Conservation (phyloP, 2,113 vertebrate genomes). For the Poeciliopsis occidentalis region DNA sequence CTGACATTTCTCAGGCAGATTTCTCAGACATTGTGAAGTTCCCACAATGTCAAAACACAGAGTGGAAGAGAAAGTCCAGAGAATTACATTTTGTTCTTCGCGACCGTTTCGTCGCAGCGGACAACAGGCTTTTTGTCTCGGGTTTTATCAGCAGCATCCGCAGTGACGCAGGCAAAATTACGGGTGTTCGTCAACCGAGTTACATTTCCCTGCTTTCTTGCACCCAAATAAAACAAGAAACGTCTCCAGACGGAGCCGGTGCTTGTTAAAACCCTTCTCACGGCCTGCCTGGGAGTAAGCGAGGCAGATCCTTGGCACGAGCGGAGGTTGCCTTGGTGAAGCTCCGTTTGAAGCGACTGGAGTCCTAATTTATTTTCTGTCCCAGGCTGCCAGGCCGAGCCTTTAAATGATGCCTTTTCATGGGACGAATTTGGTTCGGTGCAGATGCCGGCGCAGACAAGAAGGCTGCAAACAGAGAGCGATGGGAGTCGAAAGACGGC, state of each 20-base stretch:
- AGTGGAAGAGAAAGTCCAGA: constrained; percentile 8
- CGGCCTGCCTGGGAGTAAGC: constrained; percentile 26
- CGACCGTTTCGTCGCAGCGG: not conserved
- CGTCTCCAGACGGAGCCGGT: constrained; percentile 18
- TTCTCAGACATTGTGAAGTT: constrained; percentile 49
- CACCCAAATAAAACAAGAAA: constrained; percentile 1
- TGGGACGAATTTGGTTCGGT: constrained; percentile 10
- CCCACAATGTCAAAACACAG: constrained; percentile 24
- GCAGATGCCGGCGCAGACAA: not conserved
- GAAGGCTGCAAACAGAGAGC: not conserved
- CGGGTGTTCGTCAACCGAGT: constrained; percentile 32
- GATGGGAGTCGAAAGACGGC: constrained; percentile 7
- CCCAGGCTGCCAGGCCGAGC: constrained; percentile 34
- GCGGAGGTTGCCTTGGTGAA: constrained; percentile 52
- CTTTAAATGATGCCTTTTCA: constrained; percentile 53
- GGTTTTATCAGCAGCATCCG: not conserved
- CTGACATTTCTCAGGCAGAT: constrained; percentile 72
- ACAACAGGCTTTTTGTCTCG: not conserved
- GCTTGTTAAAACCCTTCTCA: constrained; percentile 59
- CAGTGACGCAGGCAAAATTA: constrained; percentile 40
- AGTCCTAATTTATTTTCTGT: constrained; percentile 58
- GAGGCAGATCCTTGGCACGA: constrained; percentile 49
- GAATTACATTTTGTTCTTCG: not conserved
- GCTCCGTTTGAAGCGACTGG: constrained; percentile 54
- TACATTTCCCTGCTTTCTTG: constrained; percentile 36